Evolutionary conservation across 1,140 invertebrate genomes (phyloP), one percentile per base, ranked within the genome.

Genomic region (Lucilia cuprina): DNA sequence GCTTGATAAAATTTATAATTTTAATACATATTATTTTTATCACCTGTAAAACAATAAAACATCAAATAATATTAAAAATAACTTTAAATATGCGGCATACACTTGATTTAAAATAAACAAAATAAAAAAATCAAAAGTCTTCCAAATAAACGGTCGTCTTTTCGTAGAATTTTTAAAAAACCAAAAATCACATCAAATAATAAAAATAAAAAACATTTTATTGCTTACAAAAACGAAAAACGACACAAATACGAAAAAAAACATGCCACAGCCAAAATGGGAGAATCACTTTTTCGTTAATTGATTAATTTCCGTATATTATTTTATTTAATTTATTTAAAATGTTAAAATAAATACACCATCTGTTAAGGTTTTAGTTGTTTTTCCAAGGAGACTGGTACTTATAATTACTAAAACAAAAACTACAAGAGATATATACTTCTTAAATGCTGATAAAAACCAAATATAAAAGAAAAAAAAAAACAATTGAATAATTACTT

Each of bases 121-220:
- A 75, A 34, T 47, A 80, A 78, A 83, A 90, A 90, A 90, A 90
- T 90, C 89, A 88, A 88, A 90, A 89, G 89, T 90, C 89, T 90
- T 90, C 89, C 89, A 90, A 90, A 90, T 88, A 49, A 90, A 90
- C 89, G 89, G 88, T 90, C 89, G 89, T 90, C 88, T 90, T 89
- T 90, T 84, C 89, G 88, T 90, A 90, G 87, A 87, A 88, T 89
- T 88, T 90, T 88, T 88, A 87, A 88, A 89, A 89, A 88, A 87
- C 88, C 89, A 86, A 88, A 83, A 41, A 41, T 41, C 41, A 41
- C 41, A 41, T 41, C 41, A 41, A 41, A 74, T 60, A 74, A 13
- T 35, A 19, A 21, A 70, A 60, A 41, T 50, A 30, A 55, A 34
- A 49, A 75, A 83, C 13, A 50, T 49, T 60, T 17, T 2, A 34